Percentiles rank a stretch among this genome's conserved stretches.
Conservation (phyloP, 2,113 vertebrate species). For the Epinephelus fuscoguttatus region DNA sequence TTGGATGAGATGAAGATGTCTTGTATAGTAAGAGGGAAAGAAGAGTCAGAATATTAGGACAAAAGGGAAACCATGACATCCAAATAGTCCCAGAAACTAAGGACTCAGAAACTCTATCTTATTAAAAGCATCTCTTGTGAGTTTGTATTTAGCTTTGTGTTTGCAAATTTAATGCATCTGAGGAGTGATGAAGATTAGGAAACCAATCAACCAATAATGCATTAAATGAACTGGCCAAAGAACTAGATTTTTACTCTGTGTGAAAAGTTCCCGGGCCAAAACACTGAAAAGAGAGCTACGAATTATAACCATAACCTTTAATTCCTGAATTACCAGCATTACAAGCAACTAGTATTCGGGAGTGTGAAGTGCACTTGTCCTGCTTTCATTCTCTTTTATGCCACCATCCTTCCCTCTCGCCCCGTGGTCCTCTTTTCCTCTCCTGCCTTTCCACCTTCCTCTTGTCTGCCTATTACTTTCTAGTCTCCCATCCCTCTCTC, state of each 20-base stretch:
- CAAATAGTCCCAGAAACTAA: neutral
- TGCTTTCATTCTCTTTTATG: slow-evolving; percentile 11
- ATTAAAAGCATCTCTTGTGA: neutral
- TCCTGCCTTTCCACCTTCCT: slow-evolving; percentile 18
- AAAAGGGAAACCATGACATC: neutral
- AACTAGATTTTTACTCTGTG: neutral
- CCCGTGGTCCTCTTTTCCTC: neutral
- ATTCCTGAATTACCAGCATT: slow-evolving; percentile 13
- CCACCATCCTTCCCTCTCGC: neutral
- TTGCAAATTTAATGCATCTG: neutral
- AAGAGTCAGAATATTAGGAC: neutral
- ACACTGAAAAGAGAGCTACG: neutral
- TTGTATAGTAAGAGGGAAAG: neutral
- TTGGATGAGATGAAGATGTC: neutral
- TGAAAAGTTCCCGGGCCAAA: neutral
- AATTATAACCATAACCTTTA: slow-evolving; percentile 14
- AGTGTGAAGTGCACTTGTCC: slow-evolving; percentile 23
- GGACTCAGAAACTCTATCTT: neutral
- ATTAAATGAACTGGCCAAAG: neutral
- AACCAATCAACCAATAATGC: no score
- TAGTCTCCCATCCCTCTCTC: slow-evolving; percentile 20
- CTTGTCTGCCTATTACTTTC: slow-evolving; percentile 27
- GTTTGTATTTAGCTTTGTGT: no score
- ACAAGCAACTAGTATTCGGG: slow-evolving; percentile 8
- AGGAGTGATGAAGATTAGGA: neutral